Percentiles rank a stretch among this genome's conserved stretches.
Evolutionary conservation across 2,113 vertebrate genomes (phyloP).

Genomic region (Callipepla californica): DNA sequence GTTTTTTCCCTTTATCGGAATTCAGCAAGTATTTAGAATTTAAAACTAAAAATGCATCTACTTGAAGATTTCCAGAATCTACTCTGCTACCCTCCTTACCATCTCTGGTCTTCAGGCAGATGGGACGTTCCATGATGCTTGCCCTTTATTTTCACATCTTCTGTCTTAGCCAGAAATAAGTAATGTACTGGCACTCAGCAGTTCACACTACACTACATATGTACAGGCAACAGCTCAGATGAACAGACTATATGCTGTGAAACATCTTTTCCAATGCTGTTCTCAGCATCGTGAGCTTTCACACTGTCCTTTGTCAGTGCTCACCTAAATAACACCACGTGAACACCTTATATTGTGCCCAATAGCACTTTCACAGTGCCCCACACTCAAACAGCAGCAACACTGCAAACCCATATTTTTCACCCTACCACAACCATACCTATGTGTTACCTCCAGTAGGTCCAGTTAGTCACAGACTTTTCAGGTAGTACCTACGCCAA

Average conservation of each 20-base stretch:
- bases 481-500: not conserved
- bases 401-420: not conserved
- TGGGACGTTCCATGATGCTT: not conserved
- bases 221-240: not conserved
- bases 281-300: not conserved
- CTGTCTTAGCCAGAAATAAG: not conserved
- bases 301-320: not conserved
- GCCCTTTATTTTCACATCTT: constrained; percentile 4
- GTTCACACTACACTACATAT: not conserved
- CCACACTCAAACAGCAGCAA: not conserved
- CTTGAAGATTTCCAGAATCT: not conserved
- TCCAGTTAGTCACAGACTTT: not conserved
- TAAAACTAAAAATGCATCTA: not conserved
- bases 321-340: not conserved
- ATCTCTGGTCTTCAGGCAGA: not conserved
- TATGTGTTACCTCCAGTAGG: not conserved
- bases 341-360: not conserved
- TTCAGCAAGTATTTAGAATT: not conserved
- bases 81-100: not conserved
- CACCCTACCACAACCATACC: not conserved
- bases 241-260: not conserved
- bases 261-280: not conserved
- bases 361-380: not conserved
- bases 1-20: not conserved
- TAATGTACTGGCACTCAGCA: not conserved